Base-by-base conservation (phyloP, 2,113 vertebrate genomes). In the Anthoscopus minutus region DNA sequence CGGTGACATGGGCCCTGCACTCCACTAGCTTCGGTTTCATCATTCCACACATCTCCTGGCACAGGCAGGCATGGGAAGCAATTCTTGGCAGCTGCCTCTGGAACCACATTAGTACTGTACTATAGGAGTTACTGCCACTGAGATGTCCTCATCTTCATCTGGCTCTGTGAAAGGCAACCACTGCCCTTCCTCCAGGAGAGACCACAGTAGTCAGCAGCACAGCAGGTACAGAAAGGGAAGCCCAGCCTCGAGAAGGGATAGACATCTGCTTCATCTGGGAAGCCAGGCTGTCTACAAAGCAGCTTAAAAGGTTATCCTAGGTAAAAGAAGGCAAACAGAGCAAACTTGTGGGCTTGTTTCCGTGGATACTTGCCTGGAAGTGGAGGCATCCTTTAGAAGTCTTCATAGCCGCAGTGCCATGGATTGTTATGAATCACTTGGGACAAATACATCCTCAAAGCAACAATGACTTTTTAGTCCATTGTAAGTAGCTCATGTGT, bases 361-460 rank as follows among this genome's bases (percentile, higher is more conserved):
- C 61, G 73, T 96, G 94, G 95, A 96, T 97, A 95, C 93, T 95
- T 96, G 96, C 93, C 96, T 96, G 95, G 93, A 96, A 95, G 92
- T 96, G 31, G 50, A 96, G 90, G 92, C 93, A 96, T 97, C 94
- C 86, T 96, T 97, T 84, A 95, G 94, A 96, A 94, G 94, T 95
- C 92, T 94, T 90, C 95, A 72, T 88, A 91, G 95, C 94, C 77
- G 4, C 93, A 90, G 92, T 97, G 94, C 90, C 86, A 90, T 72
- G 71, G 86, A 96, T 88, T 89, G 94, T 95, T 96, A 96, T 96
- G 94, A 96, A 97, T 96, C 95, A 96, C 94, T 96, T 96, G 95
- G 94, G 94, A 97, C 95, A 96, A 97, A 96, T 96, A 95, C 91
- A 94, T 96, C 95, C 94, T 96, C 96, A 96, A 94, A 96, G 86